Evolutionary conservation across 2,888 invertebrate genomes (phyloP).

Genomic region (Boloria selene): DNA sequence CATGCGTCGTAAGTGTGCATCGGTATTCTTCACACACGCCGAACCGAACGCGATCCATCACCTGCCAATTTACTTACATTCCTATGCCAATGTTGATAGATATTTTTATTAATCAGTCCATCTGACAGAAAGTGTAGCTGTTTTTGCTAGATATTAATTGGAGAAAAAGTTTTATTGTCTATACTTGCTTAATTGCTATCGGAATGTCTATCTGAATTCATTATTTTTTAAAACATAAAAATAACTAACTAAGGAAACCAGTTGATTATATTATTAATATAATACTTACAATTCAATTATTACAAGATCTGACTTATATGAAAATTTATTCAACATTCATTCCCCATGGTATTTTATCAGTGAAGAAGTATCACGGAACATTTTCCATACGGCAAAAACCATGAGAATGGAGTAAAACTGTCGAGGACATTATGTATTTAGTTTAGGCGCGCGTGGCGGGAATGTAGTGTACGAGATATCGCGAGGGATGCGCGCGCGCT

Average conservation of each 20-base stretch:
- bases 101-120: conserved; percentile 42
- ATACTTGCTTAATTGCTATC: conserved; percentile 17
- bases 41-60: conserved; percentile 42
- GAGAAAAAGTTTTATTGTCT: conserved; percentile 28
- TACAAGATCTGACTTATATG: not conserved
- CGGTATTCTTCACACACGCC: conserved; percentile 40
- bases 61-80: conserved; percentile 46
- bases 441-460: conserved; percentile 50
- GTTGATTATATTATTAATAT: conserved; percentile 1
- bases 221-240: conserved; percentile 14
- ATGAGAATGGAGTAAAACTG: conserved; percentile 42
- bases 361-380: conserved; percentile 32
- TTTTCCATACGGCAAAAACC: conserved; percentile 37
- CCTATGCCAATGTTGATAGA: conserved; percentile 42
- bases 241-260: conserved; percentile 12
- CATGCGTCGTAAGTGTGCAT: conserved; percentile 38
- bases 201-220: conserved; percentile 15
- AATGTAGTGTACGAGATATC: conserved; percentile 63
- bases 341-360: conserved; percentile 30
- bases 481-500: conserved; percentile 42
- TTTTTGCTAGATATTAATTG: conserved; percentile 29
- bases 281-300: not conserved
- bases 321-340: conserved; percentile 20
- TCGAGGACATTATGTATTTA: conserved; percentile 71
- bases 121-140: conserved; percentile 35